Evolutionary conservation across 2,888 invertebrate species (phyloP).

Genomic region (Xestia xanthographa): DNA sequence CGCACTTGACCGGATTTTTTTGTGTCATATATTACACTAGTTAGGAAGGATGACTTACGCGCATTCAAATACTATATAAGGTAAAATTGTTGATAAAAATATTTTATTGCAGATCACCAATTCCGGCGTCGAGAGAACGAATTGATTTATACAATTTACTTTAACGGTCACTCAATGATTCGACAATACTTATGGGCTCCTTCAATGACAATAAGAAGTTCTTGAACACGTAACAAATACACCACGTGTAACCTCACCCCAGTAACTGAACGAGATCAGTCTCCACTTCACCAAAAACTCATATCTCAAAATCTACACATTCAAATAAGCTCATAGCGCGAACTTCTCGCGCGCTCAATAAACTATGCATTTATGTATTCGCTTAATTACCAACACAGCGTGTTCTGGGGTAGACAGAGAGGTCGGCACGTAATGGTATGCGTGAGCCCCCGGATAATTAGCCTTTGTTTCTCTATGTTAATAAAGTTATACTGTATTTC

Average conservation of each 20-base stretch:
- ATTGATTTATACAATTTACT: not conserved
- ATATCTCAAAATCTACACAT: constrained; percentile 55
- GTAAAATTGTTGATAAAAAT: no score
- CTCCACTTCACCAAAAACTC: constrained; percentile 39
- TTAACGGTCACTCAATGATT: not conserved
- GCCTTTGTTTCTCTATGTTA: constrained; percentile 89
- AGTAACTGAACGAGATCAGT: constrained; percentile 26
- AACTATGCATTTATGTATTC: constrained; percentile 76
- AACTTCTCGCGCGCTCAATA: constrained; percentile 66
- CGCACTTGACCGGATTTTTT: no score
- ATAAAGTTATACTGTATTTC: constrained; percentile 81
- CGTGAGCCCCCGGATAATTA: constrained; percentile 83
- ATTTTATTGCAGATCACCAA: no score
- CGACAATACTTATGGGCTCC: not conserved
- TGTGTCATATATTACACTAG: not conserved
- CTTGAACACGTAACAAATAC: constrained; percentile 4
- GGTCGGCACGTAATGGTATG: constrained; percentile 78
- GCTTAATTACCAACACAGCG: constrained; percentile 68
- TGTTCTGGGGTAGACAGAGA: constrained; percentile 64
- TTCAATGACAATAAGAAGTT: not conserved
- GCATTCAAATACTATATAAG: no score
- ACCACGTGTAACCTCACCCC: not conserved
- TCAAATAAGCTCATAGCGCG: constrained; percentile 46
- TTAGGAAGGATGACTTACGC: not conserved
- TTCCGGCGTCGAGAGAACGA: not conserved